Evolutionary conservation across 2,888 invertebrate genomes (phyloP), one percentile per base, ranked within the genome.

Genomic region (Apeira syringaria): DNA sequence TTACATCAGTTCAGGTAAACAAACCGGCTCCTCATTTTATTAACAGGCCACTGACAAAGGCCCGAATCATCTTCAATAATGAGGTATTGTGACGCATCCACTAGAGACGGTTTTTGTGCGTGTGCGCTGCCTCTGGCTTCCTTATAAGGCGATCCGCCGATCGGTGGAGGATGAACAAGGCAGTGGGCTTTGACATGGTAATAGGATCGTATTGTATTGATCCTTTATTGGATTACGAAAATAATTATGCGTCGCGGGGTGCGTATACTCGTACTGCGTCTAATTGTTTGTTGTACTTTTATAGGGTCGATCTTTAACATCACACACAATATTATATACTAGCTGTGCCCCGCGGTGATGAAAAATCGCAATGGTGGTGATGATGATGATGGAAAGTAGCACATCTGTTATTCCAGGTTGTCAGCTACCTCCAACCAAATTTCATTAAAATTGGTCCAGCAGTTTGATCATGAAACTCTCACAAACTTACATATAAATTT

Each of bases 31-130:
- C 27, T 26, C 20, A 5, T 39, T 32, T 28, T 20, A 41, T 28
- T 26, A 29, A 26, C 37, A 13, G 35, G 24, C 33, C 17, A 1
- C 33, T 26, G 33, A 48, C 55, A 50, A 50, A 47, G 46, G 31
- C 7, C n/a, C 36, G 40, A 50, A 45, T 53, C 55, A 56, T 49
- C 46, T 22, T 15, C 31, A 41, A 41, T 56, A 56, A 53, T 45
- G 53, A 53, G 42, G 26, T 40, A 48, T 50, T 56, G 34, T 40
- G 39, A 32, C 34, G 35, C 43, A 43, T 45, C 50, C 50, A 52
- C 48, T 53, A 48, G 44, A 37, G 32, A 31, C 15, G n/a, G 28
- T 47, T 47, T 50, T 48, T 52, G 39, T 48, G 46, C 41, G 46
- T 18, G 11, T 20, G 32, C 44, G 45, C 45, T 46, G 45, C 40